These are phyloP conservation scores for Corythaeola cristata DNA, from an alignment of 2,113 vertebrate species.

Conservation along the genomic window DNA sequence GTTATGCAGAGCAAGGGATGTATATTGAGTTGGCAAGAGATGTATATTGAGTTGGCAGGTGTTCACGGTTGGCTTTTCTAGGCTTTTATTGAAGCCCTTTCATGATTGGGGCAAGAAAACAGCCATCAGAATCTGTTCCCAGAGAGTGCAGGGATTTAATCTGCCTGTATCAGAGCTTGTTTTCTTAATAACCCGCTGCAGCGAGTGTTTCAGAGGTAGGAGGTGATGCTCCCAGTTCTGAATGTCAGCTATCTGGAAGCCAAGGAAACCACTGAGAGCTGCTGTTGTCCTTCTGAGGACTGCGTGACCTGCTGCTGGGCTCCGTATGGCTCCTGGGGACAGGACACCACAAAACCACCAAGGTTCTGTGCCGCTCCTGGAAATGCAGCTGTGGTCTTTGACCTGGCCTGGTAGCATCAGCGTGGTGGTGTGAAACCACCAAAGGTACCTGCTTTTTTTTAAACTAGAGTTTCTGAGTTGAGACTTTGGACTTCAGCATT, in stretches of 20 bases:
- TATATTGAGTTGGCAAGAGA: fast-evolving
- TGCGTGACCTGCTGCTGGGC: neutral
- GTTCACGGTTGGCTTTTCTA: neutral
- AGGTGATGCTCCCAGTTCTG: neutral
- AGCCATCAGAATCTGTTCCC: neutral
- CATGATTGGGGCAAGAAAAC: neutral
- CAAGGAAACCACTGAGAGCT: neutral
- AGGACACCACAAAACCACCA: neutral
- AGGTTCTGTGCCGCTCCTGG: neutral
- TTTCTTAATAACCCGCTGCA: neutral
- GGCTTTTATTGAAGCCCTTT: neutral
- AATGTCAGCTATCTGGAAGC: neutral
- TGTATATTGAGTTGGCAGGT: neutral
- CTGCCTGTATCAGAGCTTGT: neutral
- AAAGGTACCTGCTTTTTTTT: neutral
- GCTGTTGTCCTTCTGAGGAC: neutral
- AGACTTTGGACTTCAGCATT: neutral
- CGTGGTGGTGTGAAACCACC: fast-evolving
- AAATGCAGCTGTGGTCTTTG: neutral
- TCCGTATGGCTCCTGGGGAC: neutral
- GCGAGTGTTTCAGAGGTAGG: neutral
- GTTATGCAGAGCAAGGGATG: neutral
- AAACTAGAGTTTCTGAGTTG: neutral
- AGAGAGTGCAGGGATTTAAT: neutral
- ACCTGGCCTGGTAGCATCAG: neutral